phyloP scores from a whole-genome alignment of 2,888 invertebrate species.

The Scaptomyza cyrtandrae region DNA sequence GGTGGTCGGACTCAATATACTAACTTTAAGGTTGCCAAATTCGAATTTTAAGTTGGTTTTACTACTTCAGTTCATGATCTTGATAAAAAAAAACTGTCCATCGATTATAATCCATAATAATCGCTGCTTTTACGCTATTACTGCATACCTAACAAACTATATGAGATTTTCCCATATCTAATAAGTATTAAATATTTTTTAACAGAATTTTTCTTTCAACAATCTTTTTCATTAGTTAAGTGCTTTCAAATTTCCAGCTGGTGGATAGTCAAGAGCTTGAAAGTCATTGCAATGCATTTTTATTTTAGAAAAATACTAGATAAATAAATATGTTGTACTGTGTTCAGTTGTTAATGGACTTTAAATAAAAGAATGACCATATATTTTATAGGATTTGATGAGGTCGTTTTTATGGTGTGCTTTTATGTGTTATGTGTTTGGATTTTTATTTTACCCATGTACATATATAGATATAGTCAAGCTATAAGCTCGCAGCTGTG shows the following conservation, averaged over 20 bases:
- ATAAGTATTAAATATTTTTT: neutral
- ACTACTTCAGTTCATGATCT: too few relatives aligned
- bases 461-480: neutral
- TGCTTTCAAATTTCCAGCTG: neutral
- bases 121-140: too few relatives aligned
- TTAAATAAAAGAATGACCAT: conserved; percentile 3
- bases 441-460: conserved; percentile 38
- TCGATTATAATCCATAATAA: too few relatives aligned
- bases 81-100: too few relatives aligned
- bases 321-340: neutral
- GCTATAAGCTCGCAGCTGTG: conserved; percentile 12
- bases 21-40: too few relatives aligned
- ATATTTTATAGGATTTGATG: conserved; percentile 13
- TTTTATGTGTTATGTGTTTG: conserved; percentile 16
- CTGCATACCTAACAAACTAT: too few relatives aligned
- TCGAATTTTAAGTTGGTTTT: too few relatives aligned
- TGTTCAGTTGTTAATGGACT: conserved; percentile 1
- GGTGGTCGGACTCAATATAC: too few relatives aligned
- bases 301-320: neutral
- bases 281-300: neutral
- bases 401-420: conserved; percentile 26
- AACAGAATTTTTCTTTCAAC: neutral
- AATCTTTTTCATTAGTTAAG: neutral
- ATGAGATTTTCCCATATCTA: too few relatives aligned
- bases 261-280: neutral